Evolutionary conservation across 2,113 vertebrate species (phyloP).

Genomic region (Cololabis saira): DNA sequence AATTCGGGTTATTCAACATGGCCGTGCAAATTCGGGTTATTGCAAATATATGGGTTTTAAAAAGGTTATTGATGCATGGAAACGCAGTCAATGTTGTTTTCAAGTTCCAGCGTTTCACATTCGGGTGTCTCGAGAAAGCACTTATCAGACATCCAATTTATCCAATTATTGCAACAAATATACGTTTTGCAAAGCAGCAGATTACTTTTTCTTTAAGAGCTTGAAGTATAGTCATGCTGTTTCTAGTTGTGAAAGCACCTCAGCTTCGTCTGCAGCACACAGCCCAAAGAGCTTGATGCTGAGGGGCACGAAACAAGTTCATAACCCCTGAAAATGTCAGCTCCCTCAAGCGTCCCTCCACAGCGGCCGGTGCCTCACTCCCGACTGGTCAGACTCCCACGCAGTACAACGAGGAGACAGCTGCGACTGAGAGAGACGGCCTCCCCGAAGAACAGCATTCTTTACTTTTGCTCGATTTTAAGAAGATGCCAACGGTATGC

Average conservation of each 20-base stretch:
- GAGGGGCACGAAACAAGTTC: slow-evolving; percentile 48
- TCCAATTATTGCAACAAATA: slow-evolving; percentile 1
- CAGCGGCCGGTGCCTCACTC: slow-evolving; percentile 10
- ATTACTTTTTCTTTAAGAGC: slow-evolving; percentile 11
- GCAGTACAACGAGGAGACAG: slow-evolving; percentile 37
- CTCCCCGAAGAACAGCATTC: slow-evolving; percentile 17
- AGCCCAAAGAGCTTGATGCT: slow-evolving; percentile 41
- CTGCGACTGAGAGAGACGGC: slow-evolving; percentile 21
- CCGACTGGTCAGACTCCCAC: slow-evolving; percentile 7
- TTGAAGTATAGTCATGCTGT: slow-evolving; percentile 3
- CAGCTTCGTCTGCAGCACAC: slow-evolving; percentile 24
- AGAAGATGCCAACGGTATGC: background rate
- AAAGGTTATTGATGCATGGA: too few relatives aligned
- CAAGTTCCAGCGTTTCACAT: too few relatives aligned
- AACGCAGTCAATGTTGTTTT: too few relatives aligned
- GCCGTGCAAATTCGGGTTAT: too few relatives aligned
- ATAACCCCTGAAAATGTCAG: slow-evolving; percentile 64
- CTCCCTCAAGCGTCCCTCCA: slow-evolving; percentile 11
- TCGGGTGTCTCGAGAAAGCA: too few relatives aligned
- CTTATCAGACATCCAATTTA: too few relatives aligned
- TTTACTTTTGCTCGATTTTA: slow-evolving; percentile 13
- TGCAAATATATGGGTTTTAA: too few relatives aligned
- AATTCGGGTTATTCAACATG: too few relatives aligned
- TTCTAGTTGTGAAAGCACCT: slow-evolving; percentile 21
- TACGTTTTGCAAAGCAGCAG: background rate